Evolutionary conservation across 2,797 vertebrate species (phyloP), one percentile per base, ranked within the genome.

Genomic region (Odontamblyopus rebecca): DNA sequence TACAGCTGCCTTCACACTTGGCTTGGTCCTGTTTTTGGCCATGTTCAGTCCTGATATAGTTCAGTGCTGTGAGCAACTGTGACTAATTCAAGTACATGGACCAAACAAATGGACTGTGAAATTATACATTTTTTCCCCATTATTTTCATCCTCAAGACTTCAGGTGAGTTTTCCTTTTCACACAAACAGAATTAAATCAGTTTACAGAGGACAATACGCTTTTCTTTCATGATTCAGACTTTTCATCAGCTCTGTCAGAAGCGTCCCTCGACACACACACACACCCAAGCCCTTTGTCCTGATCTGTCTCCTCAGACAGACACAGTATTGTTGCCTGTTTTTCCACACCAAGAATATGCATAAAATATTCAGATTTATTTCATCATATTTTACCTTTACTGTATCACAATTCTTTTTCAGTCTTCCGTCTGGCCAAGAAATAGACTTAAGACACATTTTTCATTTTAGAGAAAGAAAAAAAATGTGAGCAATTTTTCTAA

Each of bases 201-300:
- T 29, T 60, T 18, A 73, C 64, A 69, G 29, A 18, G 48, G 60
- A 70, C 77, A 74, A 51, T 68, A 60, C 65, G 7, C 35, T 41
- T 73, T 50, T 8, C 48, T 69, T 66, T 30, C 75, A 74, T 66
- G 56, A 72, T 77, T 82, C 75, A 82, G 80, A 70, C 71, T 44
- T 79, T 73, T 77, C 64, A 81, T 67, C 53, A 9, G 0, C 44
- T 77, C 79, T 70, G 71, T 87, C 82, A 80, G 30, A 73, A 66
- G 48, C 4, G 48, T 76, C 64, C 69, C 41, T 82, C 72, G 61
- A 15, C 69, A 57, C 64, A 26, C 63, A 51, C 44, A 48, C 44
- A 64, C 38, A 62, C 29, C 18, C 27, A 23, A 11, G 27, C 8
- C 61, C 41, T 5, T 6, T 26, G 63, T 35, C 56, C 61, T 32